Evolutionary conservation across 2,888 invertebrate species (phyloP), one percentile per base, ranked within the genome.

Genomic region (Cylloceria caligata): DNA sequence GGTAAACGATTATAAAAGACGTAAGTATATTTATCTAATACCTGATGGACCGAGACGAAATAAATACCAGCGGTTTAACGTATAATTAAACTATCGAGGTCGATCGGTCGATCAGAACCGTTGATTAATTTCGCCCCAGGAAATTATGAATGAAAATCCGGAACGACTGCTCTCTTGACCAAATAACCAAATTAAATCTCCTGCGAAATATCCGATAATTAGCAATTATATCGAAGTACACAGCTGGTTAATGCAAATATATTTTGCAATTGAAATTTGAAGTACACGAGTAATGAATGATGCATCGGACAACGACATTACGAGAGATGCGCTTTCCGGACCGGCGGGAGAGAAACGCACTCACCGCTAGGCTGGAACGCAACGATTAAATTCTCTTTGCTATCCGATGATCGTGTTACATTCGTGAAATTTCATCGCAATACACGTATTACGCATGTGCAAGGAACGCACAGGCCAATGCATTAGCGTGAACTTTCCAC

Each of bases 121-220:
- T 42, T 42, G 42, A 42, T 42, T 42, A 42, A 42, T 42, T 42
- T 42, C n/a, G 42, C 42, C 42, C 13, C 42, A 13, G 42, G 42
- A 11, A 13, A 42, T n/a, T 39, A 21, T 62, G 34, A 64, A 64
- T 39, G 62, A 64, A 24, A 64, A 42, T 64, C 62, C 21, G 21
- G 39, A 42, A 45, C 42, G 64, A 24, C 52, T 21, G 52, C 24
- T 52, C 52, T 2, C 11, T 6, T 11, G 52, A 21, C 21, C 24
- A 11, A 52, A 52, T 11, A 9, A 24, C 11, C 9, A 21, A 11
- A 52, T 21, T 24, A 21, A 52, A 52, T 52, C 11, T 24, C 24
- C 60, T 45, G 60, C 60, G 13, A 47, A 62, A 62, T 72, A 27
- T 72, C 21, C 60, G 62, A 62, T 72, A 72, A 72, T 72, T 72